phyloP scores from a whole-genome alignment of 2,797 vertebrate species.

The Alfaro cultratus region DNA sequence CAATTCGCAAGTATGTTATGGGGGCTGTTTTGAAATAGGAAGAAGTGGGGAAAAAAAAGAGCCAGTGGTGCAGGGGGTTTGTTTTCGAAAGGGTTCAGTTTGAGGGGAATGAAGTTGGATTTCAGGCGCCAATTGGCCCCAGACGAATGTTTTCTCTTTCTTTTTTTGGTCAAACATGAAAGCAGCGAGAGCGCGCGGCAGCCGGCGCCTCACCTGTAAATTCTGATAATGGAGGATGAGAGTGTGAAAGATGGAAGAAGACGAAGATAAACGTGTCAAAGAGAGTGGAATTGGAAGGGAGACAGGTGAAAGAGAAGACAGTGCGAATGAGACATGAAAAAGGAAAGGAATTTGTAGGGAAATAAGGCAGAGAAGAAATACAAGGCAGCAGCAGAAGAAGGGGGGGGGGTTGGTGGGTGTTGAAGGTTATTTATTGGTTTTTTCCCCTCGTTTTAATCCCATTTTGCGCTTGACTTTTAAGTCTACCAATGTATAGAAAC shows the following conservation, averaged over 20 bases:
- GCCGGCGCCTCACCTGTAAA: conserved; percentile 59
- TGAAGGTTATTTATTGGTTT: conserved; percentile 81
- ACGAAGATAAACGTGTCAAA: conserved; percentile 43
- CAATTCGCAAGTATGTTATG: conserved; percentile 71
- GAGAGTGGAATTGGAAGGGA: conserved; percentile 40
- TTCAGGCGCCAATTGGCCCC: conserved; percentile 68
- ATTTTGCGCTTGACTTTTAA: conserved; percentile 85
- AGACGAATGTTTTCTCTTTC: conserved; percentile 48
- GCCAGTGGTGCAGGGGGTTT: conserved; percentile 50
- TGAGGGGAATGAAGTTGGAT: conserved; percentile 73
- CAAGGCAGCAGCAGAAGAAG: conserved; percentile 37
- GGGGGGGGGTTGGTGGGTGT: conserved; percentile 35
- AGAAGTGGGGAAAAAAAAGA: conserved; percentile 20
- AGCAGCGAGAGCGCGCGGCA: conserved; percentile 47
- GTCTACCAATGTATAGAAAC: conserved; percentile 83
- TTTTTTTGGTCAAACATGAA: conserved; percentile 33
- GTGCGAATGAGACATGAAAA: conserved; percentile 58
- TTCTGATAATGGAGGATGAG: conserved; percentile 58
- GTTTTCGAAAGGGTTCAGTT: conserved; percentile 74
- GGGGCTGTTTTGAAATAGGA: conserved; percentile 67
- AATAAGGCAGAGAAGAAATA: conserved; percentile 51
- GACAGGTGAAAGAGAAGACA: conserved; percentile 54
- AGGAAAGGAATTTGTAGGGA: conserved; percentile 51
- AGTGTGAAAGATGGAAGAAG: conserved; percentile 51
- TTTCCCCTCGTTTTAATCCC: conserved; percentile 80